Conservation (phyloP, 2,113 vertebrate species). For the Zeus faber region DNA sequence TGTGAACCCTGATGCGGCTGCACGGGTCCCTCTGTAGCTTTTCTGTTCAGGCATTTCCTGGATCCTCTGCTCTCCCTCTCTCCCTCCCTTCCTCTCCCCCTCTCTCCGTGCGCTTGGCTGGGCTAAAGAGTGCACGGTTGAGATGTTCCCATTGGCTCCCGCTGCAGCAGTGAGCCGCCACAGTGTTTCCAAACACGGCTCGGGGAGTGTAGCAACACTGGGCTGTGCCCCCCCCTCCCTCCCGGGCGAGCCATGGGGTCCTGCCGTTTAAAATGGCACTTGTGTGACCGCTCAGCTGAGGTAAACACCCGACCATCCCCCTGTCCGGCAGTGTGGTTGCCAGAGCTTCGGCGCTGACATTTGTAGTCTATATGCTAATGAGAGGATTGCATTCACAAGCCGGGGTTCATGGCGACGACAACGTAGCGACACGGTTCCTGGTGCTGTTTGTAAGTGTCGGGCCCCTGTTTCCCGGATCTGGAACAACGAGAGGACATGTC, state of each 20-base stretch:
- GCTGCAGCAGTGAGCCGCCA: conserved; percentile 52
- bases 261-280: conserved; percentile 53
- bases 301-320: conserved; percentile 20
- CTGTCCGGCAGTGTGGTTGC: neutral
- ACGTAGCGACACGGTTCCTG: too few relatives aligned
- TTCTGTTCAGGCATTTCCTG: conserved; percentile 48
- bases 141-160: conserved; percentile 59
- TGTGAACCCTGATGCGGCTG: conserved; percentile 22
- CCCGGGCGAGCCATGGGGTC: conserved; percentile 31
- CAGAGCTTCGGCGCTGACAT: conserved; percentile 25
- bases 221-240: conserved; percentile 52
- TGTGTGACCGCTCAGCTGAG: conserved; percentile 44
- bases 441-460: too few relatives aligned
- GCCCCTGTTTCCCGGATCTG: too few relatives aligned
- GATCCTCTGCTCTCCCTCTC: conserved; percentile 32
- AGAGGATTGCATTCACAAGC: conserved; percentile 4
- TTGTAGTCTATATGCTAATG: conserved; percentile 37
- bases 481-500: too few relatives aligned
- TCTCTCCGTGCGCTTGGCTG: conserved; percentile 17
- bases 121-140: conserved; percentile 61
- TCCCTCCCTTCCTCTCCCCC: neutral
- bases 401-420: conserved; percentile 9
- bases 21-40: neutral
- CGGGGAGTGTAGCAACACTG: conserved; percentile 70
- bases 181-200: conserved; percentile 75